Evolutionary conservation across 1,140 invertebrate species (phyloP).

Genomic region (Temnothorax nylanderi): DNA sequence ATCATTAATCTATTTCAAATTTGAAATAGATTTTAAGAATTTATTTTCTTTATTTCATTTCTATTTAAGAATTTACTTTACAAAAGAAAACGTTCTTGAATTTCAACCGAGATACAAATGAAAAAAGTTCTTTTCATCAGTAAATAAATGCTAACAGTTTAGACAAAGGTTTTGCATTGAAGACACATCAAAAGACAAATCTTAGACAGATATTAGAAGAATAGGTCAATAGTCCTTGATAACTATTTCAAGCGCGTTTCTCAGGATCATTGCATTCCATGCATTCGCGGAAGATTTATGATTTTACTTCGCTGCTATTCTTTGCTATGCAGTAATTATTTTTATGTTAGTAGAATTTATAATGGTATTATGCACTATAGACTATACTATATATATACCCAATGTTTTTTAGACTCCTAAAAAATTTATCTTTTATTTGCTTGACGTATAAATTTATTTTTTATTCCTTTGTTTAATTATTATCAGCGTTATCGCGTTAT

Average conservation of each 20-base stretch:
- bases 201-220: background rate
- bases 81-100: background rate
- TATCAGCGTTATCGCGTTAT: background rate
- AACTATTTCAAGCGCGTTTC: background rate
- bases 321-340: slow-evolving; percentile 19
- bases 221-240: slow-evolving; percentile 9
- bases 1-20: background rate
- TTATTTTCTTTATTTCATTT: too few relatives aligned
- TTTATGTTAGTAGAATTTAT: slow-evolving; percentile 12
- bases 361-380: background rate
- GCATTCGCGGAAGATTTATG: background rate
- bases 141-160: background rate
- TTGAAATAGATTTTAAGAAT: background rate
- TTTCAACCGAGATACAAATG: background rate
- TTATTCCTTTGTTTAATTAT: slow-evolving; percentile 6
- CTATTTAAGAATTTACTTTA: background rate
- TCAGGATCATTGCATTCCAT: slow-evolving; percentile 1
- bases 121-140: background rate
- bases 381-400: background rate
- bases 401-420: background rate
- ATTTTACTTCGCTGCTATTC: background rate
- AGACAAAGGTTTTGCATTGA: background rate
- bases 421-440: background rate
- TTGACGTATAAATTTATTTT: slow-evolving; percentile 16
- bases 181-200: too few relatives aligned